Conservation (phyloP, 2,888 invertebrate genomes). For the Cinara cedri region DNA sequence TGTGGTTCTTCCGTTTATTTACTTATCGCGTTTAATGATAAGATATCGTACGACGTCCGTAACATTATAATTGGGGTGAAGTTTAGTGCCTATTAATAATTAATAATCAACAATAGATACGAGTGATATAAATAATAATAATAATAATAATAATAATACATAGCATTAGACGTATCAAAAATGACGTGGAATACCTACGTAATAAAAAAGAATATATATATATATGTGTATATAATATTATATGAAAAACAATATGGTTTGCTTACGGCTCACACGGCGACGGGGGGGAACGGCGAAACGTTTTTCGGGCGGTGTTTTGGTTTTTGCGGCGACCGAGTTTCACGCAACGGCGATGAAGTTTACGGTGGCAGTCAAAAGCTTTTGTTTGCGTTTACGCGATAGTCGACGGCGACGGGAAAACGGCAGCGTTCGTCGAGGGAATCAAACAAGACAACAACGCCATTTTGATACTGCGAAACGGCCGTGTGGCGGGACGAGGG, state of each 20-base stretch:
- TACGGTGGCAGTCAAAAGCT: not conserved
- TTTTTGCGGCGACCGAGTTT: not conserved
- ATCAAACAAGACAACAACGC: constrained; percentile 16
- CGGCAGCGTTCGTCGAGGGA: not conserved
- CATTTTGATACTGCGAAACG: constrained; percentile 34
- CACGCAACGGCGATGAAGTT: too few relatives aligned
- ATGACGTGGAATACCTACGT: too few relatives aligned
- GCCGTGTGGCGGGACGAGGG: not conserved
- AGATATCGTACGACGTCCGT: not conserved
- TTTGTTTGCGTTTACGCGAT: not conserved
- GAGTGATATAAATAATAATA: not conserved
- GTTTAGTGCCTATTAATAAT: too few relatives aligned
- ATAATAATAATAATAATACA: not conserved
- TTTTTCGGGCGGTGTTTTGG: not conserved
- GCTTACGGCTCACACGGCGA: constrained; percentile 19
- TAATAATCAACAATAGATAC: not conserved
- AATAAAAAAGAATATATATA: too few relatives aligned
- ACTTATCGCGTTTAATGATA: constrained; percentile 7
- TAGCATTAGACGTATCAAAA: too few relatives aligned
- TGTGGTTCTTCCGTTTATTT: not conserved
- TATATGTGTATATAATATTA: too few relatives aligned
- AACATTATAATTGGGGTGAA: not conserved
- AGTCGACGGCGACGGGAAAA: not conserved
- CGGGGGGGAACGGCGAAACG: not conserved
- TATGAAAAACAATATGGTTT: constrained; percentile 9